Percentiles rank a stretch among this genome's conserved stretches.
phyloP scores from a whole-genome alignment of 2,888 invertebrate species.

The Oeneis ivallda region DNA sequence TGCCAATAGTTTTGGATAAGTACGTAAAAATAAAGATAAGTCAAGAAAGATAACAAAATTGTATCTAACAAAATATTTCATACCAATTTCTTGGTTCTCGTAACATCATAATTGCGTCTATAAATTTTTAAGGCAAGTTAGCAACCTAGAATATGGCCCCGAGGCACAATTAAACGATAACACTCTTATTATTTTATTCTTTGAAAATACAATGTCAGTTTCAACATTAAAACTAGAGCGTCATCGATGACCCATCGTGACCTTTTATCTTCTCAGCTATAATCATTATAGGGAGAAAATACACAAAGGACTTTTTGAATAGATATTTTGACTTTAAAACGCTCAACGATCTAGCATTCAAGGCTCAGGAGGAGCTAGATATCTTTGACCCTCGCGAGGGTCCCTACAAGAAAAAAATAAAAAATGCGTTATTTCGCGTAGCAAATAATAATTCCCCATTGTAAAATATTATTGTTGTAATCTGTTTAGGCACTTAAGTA shows the following conservation, averaged over 20 bases:
- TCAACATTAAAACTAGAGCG: background rate
- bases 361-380: too few relatives aligned
- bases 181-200: background rate
- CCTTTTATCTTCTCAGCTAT: background rate
- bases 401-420: too few relatives aligned
- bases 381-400: too few relatives aligned
- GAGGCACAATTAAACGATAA: background rate
- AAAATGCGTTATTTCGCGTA: too few relatives aligned
- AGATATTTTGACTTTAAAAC: too few relatives aligned
- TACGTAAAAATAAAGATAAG: background rate
- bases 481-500: too few relatives aligned
- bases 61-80: slow-evolving; percentile 4
- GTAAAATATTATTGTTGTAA: too few relatives aligned
- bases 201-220: background rate
- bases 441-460: too few relatives aligned
- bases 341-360: too few relatives aligned
- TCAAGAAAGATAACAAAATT: background rate
- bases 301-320: background rate
- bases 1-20: too few relatives aligned
- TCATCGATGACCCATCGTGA: background rate
- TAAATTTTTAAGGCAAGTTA: slow-evolving; percentile 12
- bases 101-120: slow-evolving; percentile 1
- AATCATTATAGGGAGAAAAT: background rate
- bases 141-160: slow-evolving; percentile 3
- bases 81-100: background rate